Conservation (phyloP, 2,113 vertebrate genomes). For the Chaenogobius annularis region DNA sequence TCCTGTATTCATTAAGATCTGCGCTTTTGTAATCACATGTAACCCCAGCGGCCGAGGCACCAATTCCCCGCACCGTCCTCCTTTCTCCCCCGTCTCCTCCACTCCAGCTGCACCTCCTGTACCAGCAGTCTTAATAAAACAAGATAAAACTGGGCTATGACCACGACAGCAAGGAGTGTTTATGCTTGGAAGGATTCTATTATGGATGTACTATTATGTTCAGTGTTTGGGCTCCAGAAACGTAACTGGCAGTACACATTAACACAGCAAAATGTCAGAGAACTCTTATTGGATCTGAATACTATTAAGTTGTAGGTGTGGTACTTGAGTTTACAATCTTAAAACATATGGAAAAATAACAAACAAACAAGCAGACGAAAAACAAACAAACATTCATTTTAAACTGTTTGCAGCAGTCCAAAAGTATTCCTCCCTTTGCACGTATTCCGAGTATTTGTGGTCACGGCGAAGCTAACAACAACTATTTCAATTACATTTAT, state of each 20-base stretch:
- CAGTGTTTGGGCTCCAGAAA: neutral
- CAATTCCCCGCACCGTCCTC: conserved; percentile 25
- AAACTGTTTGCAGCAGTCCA: too few species aligned
- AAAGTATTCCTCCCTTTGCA: too few species aligned
- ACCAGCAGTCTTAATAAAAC: conserved; percentile 23
- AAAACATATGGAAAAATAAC: too few species aligned
- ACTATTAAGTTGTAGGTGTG: too few species aligned
- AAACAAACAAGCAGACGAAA: too few species aligned
- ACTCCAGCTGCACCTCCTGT: conserved; percentile 14
- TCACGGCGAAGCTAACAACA: too few species aligned
- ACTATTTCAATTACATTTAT: too few species aligned
- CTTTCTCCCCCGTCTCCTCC: conserved; percentile 27
- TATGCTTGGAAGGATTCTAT: conserved; percentile 23
- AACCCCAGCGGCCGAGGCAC: conserved; percentile 38
- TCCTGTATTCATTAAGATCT: conserved; percentile 49
- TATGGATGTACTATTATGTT: conserved; percentile 30
- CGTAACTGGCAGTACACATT: neutral
- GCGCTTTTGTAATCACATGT: conserved; percentile 44
- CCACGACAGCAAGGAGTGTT: conserved; percentile 5
- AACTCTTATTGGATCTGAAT: too few species aligned
- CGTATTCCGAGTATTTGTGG: too few species aligned
- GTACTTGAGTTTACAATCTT: too few species aligned
- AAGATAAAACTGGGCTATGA: conserved; percentile 21
- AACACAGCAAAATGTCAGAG: too few species aligned
- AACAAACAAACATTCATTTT: too few species aligned